Conservation (phyloP, 2,888 invertebrate species). For the Empis livida region DNA sequence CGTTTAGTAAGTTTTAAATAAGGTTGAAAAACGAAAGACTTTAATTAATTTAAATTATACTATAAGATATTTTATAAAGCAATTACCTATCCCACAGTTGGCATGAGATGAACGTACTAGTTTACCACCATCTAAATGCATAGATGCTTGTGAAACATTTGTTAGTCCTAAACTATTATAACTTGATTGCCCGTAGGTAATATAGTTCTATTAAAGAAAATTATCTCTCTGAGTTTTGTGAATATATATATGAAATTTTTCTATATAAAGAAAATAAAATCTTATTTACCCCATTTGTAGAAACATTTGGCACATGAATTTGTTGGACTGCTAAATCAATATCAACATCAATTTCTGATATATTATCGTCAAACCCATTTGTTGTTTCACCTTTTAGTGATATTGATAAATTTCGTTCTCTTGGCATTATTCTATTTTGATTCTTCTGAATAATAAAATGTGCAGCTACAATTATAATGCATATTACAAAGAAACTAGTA, state of each 20-base stretch:
- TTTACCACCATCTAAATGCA: constrained; percentile 22
- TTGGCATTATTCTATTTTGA: neutral
- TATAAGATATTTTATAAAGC: constrained; percentile 8
- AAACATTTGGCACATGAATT: constrained; percentile 40
- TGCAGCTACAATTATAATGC: constrained; percentile 55
- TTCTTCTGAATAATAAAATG: constrained; percentile 54
- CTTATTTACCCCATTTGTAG: constrained; percentile 32
- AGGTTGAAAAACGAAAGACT: too few relatives aligned
- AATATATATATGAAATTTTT: neutral
- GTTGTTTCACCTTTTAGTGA: constrained; percentile 53
- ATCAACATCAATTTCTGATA: constrained; percentile 69
- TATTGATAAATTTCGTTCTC: constrained; percentile 30
- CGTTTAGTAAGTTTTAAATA: too few relatives aligned
- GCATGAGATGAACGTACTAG: too few relatives aligned
- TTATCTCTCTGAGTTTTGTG: neutral
- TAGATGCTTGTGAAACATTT: constrained; percentile 23
- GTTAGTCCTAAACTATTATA: constrained; percentile 28
- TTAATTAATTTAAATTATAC: neutral
- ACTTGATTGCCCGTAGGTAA: constrained; percentile 29
- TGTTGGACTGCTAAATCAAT: constrained; percentile 49
- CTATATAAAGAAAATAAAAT: neutral
- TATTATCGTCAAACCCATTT: constrained; percentile 70
- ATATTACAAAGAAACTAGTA: constrained; percentile 54
- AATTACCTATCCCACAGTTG: too few relatives aligned
- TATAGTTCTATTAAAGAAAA: constrained; percentile 25